These are phyloP conservation scores for Agelastica alni DNA, from an alignment of 2,888 invertebrate genomes.

Conservation along the genomic window DNA sequence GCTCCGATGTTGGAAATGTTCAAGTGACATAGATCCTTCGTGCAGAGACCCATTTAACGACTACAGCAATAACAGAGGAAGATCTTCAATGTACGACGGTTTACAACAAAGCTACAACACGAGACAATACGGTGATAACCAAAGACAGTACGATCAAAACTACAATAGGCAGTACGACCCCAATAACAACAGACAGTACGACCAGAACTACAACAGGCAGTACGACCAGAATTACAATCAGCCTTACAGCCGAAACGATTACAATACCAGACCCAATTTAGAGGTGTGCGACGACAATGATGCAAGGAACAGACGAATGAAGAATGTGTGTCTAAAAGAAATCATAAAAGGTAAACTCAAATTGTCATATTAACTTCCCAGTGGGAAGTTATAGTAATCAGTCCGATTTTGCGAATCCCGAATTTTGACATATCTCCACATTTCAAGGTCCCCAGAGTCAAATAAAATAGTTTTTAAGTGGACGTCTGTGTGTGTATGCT, in stretches of 20 bases:
- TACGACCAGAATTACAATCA: constrained; percentile 48
- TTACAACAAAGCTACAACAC: constrained; percentile 30
- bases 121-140: constrained; percentile 19
- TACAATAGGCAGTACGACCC: constrained; percentile 18
- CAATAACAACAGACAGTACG: constrained; percentile 25
- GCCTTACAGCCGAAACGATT: constrained; percentile 12
- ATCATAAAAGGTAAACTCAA: constrained; percentile 68
- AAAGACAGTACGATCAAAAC: constrained; percentile 17
- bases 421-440: no score
- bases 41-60: constrained; percentile 76
- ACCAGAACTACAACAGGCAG: constrained; percentile 58
- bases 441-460: no score
- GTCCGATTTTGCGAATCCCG: no score
- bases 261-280: constrained; percentile 30
- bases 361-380: no score
- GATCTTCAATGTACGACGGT: constrained; percentile 22
- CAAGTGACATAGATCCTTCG: constrained; percentile 70
- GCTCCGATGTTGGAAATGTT: constrained; percentile 77
- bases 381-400: no score
- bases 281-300: constrained; percentile 41
- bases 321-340: constrained; percentile 74
- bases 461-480: no score
- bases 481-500: no score
- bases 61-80: constrained; percentile 16
- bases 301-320: constrained; percentile 41